Evolutionary conservation across 1,140 invertebrate species (phyloP).

Genomic region (Penaeus chinensis): DNA sequence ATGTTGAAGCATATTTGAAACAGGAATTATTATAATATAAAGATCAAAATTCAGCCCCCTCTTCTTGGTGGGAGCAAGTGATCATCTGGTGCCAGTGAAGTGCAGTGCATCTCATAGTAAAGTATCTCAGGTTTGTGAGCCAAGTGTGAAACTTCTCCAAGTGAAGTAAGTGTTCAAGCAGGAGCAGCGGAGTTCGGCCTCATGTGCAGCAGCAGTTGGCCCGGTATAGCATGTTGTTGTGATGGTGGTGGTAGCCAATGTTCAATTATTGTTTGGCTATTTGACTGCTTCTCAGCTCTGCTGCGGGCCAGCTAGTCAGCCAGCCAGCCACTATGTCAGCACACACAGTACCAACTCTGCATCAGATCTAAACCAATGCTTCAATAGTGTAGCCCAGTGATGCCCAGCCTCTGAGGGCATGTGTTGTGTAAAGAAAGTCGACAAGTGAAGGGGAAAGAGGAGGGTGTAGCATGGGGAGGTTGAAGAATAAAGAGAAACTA

Average conservation of each 20-base stretch:
- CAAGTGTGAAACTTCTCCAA: constrained; percentile 24
- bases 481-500: constrained; percentile 4
- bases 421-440: not conserved
- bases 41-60: constrained; percentile 6
- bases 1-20: constrained; percentile 34
- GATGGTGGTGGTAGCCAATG: constrained; percentile 8
- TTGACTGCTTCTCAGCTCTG: constrained; percentile 25
- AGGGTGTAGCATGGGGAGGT: not conserved
- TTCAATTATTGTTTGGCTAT: constrained; percentile 22
- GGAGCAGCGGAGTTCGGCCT: constrained; percentile 22
- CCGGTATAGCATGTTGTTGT: not conserved
- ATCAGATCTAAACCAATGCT: constrained; percentile 40
- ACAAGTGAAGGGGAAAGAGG: not conserved
- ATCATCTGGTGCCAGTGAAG: constrained; percentile 40
- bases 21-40: constrained; percentile 13
- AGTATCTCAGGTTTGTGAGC: constrained; percentile 47
- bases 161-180: constrained; percentile 44
- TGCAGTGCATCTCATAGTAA: constrained; percentile 44
- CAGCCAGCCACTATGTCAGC: constrained; percentile 38
- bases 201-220: constrained; percentile 34
- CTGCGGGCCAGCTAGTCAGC: constrained; percentile 5
- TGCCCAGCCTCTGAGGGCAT: constrained; percentile 37
- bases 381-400: constrained; percentile 43
- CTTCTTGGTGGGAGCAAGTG: constrained; percentile 15
- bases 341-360: constrained; percentile 43